A percentile compares a stretch with the other conserved stretches of the same genome.
Conservation (phyloP, 2,888 invertebrate species). For the Pyralis farinalis region DNA sequence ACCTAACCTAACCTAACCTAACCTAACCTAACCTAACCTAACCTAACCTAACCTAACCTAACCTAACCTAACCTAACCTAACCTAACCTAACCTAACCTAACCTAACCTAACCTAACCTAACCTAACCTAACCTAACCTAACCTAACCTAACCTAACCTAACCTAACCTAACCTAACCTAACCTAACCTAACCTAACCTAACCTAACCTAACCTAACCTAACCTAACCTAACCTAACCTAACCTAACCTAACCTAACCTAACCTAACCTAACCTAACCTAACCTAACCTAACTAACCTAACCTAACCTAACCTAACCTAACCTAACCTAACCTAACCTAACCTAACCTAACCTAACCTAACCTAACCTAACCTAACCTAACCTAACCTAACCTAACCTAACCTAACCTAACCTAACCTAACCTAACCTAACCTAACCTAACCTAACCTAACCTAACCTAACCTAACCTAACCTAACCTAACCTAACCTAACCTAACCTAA, state of each 20-base stretch:
- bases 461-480: conserved; percentile 15
- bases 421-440: conserved; percentile 13
- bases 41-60: conserved; percentile 19
- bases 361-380: conserved; percentile 13
- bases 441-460: conserved; percentile 11
- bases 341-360: conserved; percentile 14
- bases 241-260: conserved; percentile 18
- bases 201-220: conserved; percentile 11
- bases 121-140: conserved; percentile 11
- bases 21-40: conserved; percentile 17
- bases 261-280: conserved; percentile 17
- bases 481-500: conserved; percentile 20
- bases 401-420: conserved; percentile 10
- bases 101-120: conserved; percentile 11
- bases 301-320: conserved; percentile 6
- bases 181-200: conserved; percentile 11
- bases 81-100: conserved; percentile 16
- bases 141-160: conserved; percentile 5
- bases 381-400: conserved; percentile 14
- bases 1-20: conserved; percentile 12
- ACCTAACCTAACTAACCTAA: conserved; percentile 1
- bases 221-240: conserved; percentile 11
- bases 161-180: conserved; percentile 11
- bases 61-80: conserved; percentile 14
- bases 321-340: conserved; percentile 17